These are phyloP conservation scores for Goniozus legneri DNA, from an alignment of 1,140 invertebrate genomes.

Conservation along the genomic window DNA sequence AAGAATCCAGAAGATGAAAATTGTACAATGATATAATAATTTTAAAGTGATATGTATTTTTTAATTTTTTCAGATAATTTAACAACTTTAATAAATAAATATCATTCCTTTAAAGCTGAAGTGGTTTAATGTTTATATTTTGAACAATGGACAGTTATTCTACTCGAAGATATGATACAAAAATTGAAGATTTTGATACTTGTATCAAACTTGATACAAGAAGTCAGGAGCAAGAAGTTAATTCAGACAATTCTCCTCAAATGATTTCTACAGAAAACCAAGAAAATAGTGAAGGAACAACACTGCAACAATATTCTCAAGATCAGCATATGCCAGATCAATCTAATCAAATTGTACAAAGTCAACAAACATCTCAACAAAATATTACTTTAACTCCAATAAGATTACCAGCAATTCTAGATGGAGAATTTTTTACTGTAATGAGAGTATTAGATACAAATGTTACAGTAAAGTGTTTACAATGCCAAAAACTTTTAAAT, in stretches of 20 bases:
- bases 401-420: slow-evolving; percentile 49
- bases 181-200: slow-evolving; percentile 47
- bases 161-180: slow-evolving; percentile 39
- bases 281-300: slow-evolving; percentile 31
- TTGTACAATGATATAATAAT: slow-evolving; percentile 10
- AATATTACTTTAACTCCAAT: slow-evolving; percentile 46
- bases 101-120: neutral
- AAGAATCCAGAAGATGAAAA: slow-evolving; percentile 18
- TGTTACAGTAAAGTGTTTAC: slow-evolving; percentile 46
- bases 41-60: slow-evolving; percentile 8
- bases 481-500: slow-evolving; percentile 49
- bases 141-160: slow-evolving; percentile 42
- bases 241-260: slow-evolving; percentile 21
- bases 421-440: slow-evolving; percentile 50
- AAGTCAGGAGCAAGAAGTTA: slow-evolving; percentile 33
- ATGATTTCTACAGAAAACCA: slow-evolving; percentile 25
- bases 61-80: slow-evolving; percentile 13
- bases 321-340: slow-evolving; percentile 13
- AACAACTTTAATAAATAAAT: neutral
- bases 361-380: slow-evolving; percentile 35
- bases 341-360: slow-evolving; percentile 28
- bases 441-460: slow-evolving; percentile 48
- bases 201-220: slow-evolving; percentile 41
- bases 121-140: neutral
- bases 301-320: slow-evolving; percentile 25